phyloP scores from a whole-genome alignment of 2,888 invertebrate genomes.

The Leptopterna dolabrata region DNA sequence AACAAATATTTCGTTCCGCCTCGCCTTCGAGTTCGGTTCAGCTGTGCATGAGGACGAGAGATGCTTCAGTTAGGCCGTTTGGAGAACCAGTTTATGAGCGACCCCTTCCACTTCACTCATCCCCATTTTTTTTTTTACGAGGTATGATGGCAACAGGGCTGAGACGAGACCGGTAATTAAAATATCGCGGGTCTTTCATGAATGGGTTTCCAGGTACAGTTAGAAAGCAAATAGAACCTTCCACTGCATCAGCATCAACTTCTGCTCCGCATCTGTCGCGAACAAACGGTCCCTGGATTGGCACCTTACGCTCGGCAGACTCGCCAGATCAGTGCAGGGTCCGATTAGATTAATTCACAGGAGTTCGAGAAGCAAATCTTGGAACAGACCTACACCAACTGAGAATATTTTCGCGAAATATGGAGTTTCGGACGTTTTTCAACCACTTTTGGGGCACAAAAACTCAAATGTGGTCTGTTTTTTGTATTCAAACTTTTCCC shows the following conservation, averaged over 20 bases:
- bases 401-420: too few relatives aligned
- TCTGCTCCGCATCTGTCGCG: not conserved
- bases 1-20: constrained; percentile 37
- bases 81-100: constrained; percentile 47
- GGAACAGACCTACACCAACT: too few relatives aligned
- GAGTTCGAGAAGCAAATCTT: too few relatives aligned
- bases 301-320: not conserved
- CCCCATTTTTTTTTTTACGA: not conserved
- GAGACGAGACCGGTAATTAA: constrained; percentile 40
- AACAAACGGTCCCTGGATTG: not conserved
- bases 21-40: constrained; percentile 11
- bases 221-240: constrained; percentile 4
- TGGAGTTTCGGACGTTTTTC: too few relatives aligned
- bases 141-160: not conserved
- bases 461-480: too few relatives aligned
- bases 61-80: constrained; percentile 13
- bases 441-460: too few relatives aligned
- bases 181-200: constrained; percentile 46
- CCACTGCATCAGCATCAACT: not conserved
- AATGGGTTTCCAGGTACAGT: constrained; percentile 48
- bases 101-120: not conserved
- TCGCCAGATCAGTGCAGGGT: not conserved
- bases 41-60: not conserved
- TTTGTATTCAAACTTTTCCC: too few relatives aligned
- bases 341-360: too few relatives aligned